phyloP scores from a whole-genome alignment of 2,113 vertebrate species.

The Ondatra zibethicus region DNA sequence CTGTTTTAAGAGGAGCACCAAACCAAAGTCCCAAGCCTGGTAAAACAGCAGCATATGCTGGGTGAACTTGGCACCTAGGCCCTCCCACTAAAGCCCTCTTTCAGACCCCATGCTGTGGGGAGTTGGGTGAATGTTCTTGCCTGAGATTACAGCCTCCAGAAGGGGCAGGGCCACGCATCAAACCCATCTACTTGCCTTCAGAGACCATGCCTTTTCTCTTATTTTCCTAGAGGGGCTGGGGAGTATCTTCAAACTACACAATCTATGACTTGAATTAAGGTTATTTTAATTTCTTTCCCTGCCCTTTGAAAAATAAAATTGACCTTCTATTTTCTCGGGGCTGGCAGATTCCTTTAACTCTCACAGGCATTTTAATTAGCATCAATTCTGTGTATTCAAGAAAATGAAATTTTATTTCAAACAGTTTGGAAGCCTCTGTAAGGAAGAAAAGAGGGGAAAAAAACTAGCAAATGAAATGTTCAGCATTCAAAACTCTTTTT shows the following conservation, averaged over 20 bases:
- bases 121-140: background rate
- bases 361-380: conserved; percentile 76
- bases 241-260: conserved; percentile 56
- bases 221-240: conserved; percentile 18
- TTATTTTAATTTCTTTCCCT: conserved; percentile 69
- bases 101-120: background rate
- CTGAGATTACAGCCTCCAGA: background rate
- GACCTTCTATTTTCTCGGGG: conserved; percentile 73
- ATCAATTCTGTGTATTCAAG: conserved; percentile 67
- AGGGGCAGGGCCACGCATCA: background rate
- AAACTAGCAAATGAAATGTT: conserved; percentile 63
- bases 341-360: conserved; percentile 57
- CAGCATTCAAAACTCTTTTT: conserved; percentile 49
- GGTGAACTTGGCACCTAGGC: background rate
- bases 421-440: conserved; percentile 53
- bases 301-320: conserved; percentile 76
- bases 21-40: no score
- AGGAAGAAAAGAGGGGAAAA: conserved; percentile 47
- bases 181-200: background rate
- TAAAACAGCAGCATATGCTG: background rate
- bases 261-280: conserved; percentile 63
- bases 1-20: background rate
- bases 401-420: conserved; percentile 78
- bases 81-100: background rate
- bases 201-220: background rate